Evolutionary conservation across 35 echinoderm and acorn worm genomes (phyloP).

Genomic region (Chiridota heheva): DNA sequence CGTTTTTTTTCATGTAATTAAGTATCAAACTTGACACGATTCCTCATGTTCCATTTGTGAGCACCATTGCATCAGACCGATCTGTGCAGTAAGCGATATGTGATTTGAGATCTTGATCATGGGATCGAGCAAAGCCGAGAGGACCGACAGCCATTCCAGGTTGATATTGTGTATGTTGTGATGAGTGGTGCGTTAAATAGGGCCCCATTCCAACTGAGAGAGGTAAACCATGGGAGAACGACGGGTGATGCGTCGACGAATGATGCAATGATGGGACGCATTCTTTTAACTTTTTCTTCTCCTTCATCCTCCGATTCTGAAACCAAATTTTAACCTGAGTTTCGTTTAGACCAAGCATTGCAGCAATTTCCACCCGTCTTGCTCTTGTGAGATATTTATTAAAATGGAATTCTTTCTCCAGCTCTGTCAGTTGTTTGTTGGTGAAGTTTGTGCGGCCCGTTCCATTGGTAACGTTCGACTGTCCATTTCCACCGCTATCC

Average conservation of each 20-base stretch:
- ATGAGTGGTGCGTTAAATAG: constrained; percentile 32
- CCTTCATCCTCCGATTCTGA: constrained; percentile 97
- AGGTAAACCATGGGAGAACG: constrained; percentile 66
- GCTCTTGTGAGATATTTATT: constrained; percentile 97
- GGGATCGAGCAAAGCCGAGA: constrained; percentile 45
- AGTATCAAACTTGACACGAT: too few relatives aligned
- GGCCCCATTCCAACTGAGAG: constrained; percentile 65
- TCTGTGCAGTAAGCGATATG: constrained; percentile 43
- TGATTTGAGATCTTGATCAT: constrained; percentile 48
- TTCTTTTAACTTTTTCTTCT: constrained; percentile 99
- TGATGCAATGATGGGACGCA: constrained; percentile 75
- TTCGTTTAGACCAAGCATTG: constrained; percentile 95
- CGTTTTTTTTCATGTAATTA: too few relatives aligned
- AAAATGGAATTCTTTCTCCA: constrained; percentile 99
- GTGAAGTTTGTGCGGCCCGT: constrained; percentile 97
- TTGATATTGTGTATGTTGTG: constrained; percentile 8
- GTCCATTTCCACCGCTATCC: constrained; percentile 19
- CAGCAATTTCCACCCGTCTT: constrained; percentile 92
- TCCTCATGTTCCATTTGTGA: constrained; percentile 38
- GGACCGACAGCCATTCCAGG: constrained; percentile 25
- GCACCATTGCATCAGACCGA: constrained; percentile 27
- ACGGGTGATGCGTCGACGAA: constrained; percentile 53
- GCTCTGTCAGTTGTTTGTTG: constrained; percentile 99
- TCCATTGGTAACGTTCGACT: constrained; percentile 37
- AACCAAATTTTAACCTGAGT: constrained; percentile 99